Base-by-base conservation (phyloP, 1,140 invertebrate genomes). In the Acromyrmex charruanus region DNA sequence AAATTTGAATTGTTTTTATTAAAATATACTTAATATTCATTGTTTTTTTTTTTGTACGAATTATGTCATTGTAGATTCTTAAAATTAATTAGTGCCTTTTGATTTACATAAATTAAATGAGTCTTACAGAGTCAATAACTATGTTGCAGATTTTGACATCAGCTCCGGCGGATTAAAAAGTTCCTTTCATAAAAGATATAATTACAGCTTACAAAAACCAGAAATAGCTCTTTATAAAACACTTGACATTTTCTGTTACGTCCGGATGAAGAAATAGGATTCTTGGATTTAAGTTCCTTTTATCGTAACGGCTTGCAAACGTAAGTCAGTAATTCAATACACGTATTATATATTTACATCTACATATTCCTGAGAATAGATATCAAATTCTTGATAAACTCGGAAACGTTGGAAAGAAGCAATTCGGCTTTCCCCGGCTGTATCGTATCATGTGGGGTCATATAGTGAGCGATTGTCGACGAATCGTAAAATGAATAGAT, bases 371-470 rank as follows among this genome's bases (percentile, higher is more conserved):
- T 28, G 0, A 31, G 55, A 74, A 74, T 58, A 51, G 61, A 53
- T 61, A 28, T 61, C 1, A 0, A 59, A 21, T 58, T 59, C 7
- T 53, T 59, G 6, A 25, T 16, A 31, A 79, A 79, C n/a, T 39
- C 9, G 51, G 14, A 25, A 2, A 51, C 18, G 10, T 16, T 44
- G 16, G 5, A 31, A n/a, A 35, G 16, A 28, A 66, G 49, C 71
- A 88, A 77, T 88, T 85, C 14, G 35, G 28, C 31, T 2, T 49
- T 69, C 5, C 10, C 21, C 31, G 3, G 18, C 12, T 39, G 86
- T 86, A 71, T 88, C 71, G 39, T 35, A 18, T 51, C 16, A 21
- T 28, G 21, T 31, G 53, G 44, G 53, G 21, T 80, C 61, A 74
- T n/a, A 18, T 53, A 14, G 7, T 25, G 35, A 51, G 21, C 31